These are phyloP conservation scores for Zaprionus tsacasi DNA, from an alignment of 1,140 invertebrate genomes.

Conservation along the genomic window DNA sequence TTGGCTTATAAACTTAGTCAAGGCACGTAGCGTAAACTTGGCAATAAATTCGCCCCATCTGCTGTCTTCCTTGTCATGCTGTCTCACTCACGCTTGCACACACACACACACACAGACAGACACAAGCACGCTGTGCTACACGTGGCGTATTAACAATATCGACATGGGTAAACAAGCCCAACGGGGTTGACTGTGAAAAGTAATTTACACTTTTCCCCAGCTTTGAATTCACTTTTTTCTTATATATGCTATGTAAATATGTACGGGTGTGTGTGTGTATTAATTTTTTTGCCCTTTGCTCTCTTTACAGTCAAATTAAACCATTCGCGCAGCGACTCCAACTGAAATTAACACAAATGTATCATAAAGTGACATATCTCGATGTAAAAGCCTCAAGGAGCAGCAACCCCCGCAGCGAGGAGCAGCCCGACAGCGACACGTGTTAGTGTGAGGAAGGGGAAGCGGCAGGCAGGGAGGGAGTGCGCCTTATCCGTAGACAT, in stretches of 20 bases:
- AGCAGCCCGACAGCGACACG: conserved; percentile 57
- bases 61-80: conserved; percentile 6
- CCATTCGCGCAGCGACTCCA: conserved; percentile 35
- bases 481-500: conserved; percentile 59
- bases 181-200: conserved; percentile 52
- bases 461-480: conserved; percentile 1
- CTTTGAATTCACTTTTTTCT: conserved; percentile 34
- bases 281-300: conserved; percentile 28
- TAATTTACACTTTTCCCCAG: conserved; percentile 75
- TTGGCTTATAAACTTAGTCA: conserved; percentile 76
- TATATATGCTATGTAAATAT: conserved; percentile 18
- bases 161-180: conserved; percentile 76
- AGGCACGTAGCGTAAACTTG: conserved; percentile 78
- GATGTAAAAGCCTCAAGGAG: conserved; percentile 49
- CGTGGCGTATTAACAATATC: conserved; percentile 82
- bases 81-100: conserved; percentile 23
- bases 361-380: conserved; percentile 74
- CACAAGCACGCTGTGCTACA: conserved; percentile 54
- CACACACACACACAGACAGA: conserved; percentile 9
- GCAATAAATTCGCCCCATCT: conserved; percentile 74
- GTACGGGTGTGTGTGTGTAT: neutral
- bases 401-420: conserved; percentile 31
- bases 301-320: conserved; percentile 60
- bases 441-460: conserved; percentile 52
- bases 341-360: conserved; percentile 81